These are phyloP conservation scores for Dasypus novemcinctus DNA, from an alignment of 2,113 vertebrate species.

Conservation along the genomic window DNA sequence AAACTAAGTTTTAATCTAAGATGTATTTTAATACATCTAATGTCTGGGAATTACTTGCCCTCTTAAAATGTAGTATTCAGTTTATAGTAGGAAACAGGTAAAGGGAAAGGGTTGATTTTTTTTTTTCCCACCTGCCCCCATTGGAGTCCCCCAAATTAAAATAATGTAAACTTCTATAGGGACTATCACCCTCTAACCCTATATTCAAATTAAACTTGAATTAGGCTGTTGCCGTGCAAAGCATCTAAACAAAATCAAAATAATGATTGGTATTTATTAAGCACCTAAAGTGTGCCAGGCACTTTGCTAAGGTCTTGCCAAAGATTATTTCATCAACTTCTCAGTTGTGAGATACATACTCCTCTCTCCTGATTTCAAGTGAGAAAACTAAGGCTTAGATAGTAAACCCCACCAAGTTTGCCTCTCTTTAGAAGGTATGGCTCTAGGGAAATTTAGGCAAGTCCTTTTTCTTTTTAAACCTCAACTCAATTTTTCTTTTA, in stretches of 20 bases:
- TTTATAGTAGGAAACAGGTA: background rate
- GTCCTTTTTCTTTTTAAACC: background rate
- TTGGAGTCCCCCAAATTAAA: background rate
- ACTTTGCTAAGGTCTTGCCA: background rate
- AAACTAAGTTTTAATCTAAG: background rate
- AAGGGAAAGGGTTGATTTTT: background rate
- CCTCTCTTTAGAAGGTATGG: background rate
- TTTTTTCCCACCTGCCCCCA: background rate
- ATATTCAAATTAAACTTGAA: background rate
- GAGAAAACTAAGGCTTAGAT: background rate
- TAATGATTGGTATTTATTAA: background rate
- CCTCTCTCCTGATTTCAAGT: too few species aligned
- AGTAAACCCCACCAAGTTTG: background rate
- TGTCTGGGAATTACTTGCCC: background rate
- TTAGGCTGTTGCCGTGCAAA: background rate
- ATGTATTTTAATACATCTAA: background rate
- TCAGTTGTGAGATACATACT: background rate
- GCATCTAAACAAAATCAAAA: background rate
- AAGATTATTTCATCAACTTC: background rate
- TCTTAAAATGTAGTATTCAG: background rate
- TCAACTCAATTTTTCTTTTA: background rate
- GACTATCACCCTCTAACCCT: background rate
- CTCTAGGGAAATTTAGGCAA: background rate
- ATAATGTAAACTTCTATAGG: background rate
- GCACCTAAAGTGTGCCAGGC: background rate